Evolutionary conservation across 2,797 vertebrate species (phyloP).

Genomic region (Synanceia verrucosa): DNA sequence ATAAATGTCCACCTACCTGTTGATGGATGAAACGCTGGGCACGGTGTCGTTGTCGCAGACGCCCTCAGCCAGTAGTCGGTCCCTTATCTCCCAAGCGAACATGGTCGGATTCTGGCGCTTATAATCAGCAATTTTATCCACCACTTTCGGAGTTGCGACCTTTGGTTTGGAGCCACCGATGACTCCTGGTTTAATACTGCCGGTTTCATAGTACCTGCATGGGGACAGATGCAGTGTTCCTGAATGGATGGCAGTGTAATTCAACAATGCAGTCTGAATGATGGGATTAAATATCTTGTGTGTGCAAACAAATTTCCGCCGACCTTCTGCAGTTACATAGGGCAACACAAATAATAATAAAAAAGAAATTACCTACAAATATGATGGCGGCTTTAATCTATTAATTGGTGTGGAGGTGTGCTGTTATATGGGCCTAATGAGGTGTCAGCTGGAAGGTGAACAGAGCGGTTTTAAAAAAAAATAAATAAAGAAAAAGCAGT

Average conservation of each 20-base stretch:
- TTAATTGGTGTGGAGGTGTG: slow-evolving; percentile 42
- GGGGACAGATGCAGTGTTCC: slow-evolving; percentile 57
- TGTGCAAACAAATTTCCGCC: slow-evolving; percentile 49
- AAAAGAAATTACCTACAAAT: slow-evolving; percentile 31
- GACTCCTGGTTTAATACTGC: slow-evolving; percentile 99
- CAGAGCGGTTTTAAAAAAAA: slow-evolving; percentile 53
- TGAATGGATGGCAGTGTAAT: slow-evolving; percentile 59
- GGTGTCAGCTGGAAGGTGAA: slow-evolving; percentile 69
- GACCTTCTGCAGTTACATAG: slow-evolving; percentile 42
- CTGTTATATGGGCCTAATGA: slow-evolving; percentile 50
- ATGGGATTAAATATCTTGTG: slow-evolving; percentile 46
- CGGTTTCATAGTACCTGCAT: slow-evolving; percentile 98
- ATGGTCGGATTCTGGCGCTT: slow-evolving; percentile 98
- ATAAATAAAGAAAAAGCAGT: slow-evolving; percentile 51
- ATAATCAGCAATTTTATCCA: slow-evolving; percentile 99
- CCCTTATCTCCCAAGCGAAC: slow-evolving; percentile 98
- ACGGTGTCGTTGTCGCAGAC: slow-evolving; percentile 98
- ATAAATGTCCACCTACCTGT: slow-evolving; percentile 87
- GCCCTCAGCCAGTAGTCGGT: slow-evolving; percentile 94
- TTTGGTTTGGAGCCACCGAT: slow-evolving; percentile 99
- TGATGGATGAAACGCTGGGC: slow-evolving; percentile 98
- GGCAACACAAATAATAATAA: background rate
- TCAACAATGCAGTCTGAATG: slow-evolving; percentile 36
- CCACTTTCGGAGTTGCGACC: slow-evolving; percentile 97
- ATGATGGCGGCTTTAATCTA: slow-evolving; percentile 50